Evolutionary conservation across 2,113 vertebrate genomes (phyloP), one percentile per base, ranked within the genome.

Genomic region (Carlito syrichta): DNA sequence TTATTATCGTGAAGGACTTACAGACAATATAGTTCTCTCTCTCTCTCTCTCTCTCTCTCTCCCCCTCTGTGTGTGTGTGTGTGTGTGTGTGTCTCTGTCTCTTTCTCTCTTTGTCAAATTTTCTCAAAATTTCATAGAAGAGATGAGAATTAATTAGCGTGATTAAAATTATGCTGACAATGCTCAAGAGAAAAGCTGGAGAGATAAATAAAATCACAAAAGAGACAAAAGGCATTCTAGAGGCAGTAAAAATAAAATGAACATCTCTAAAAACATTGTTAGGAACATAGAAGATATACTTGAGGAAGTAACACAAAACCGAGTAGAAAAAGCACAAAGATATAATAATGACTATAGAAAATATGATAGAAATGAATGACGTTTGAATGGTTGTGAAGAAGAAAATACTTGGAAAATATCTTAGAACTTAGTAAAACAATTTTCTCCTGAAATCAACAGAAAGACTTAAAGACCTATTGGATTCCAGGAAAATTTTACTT

Each of bases 81-180:
- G 27, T 63, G 12, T 2, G 13, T 35, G 13, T 32, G 62, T 63
- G 62, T 32, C 27, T 66, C 6, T 66, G 60, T 63, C n/a, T n/a
- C n/a, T n/a, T n/a, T n/a, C n/a, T n/a, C n/a, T n/a, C n/a, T n/a
- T n/a, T n/a, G n/a, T n/a, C n/a, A n/a, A n/a, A n/a, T n/a, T n/a
- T n/a, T n/a, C n/a, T 93, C 23, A 87, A 79, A n/a, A 60, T 79
- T 88, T 96, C 32, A 78, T 79, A 79, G 54, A 73, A 77, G 38
- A 79, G 40, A 62, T 23, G 35, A 76, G 43, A 40, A 91, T 58
- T 79, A 93, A 87, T n/a, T 40, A 81, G 52, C 9, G 14, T 43
- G 50, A 50, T 62, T 81, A 56, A 92, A 87, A 91, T 8, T 71
- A n/a, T 84, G 13, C 58, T 81, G 11, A 6, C 27, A 94, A 76